These are phyloP conservation scores for Fringilla coelebs DNA, from an alignment of 2,797 vertebrate genomes.

Conservation along the genomic window DNA sequence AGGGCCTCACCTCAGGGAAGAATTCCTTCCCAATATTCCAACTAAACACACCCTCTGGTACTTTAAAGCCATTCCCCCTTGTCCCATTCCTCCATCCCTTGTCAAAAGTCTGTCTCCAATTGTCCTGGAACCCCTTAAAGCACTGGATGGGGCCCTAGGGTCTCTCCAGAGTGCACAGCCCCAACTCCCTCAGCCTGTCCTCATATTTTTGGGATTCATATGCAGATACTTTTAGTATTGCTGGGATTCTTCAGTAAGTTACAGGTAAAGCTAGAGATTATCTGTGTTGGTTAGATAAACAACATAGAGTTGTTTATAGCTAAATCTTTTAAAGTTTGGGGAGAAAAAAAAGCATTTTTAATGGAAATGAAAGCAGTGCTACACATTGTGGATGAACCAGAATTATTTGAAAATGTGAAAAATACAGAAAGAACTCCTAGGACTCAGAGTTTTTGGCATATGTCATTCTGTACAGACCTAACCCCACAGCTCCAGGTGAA, in stretches of 20 bases:
- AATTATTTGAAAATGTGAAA: not conserved
- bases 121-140: not conserved
- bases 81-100: not conserved
- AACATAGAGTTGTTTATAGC: not conserved
- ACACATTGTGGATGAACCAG: not conserved
- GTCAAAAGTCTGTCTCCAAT: not conserved
- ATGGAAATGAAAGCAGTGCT: not conserved
- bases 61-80: not conserved
- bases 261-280: not conserved
- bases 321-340: not conserved
- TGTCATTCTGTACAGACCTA: not conserved
- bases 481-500: not conserved
- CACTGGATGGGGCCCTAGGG: not conserved
- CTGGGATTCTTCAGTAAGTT: not conserved
- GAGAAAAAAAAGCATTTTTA: fast-evolving
- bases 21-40: not conserved
- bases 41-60: not conserved
- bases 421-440: not conserved
- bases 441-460: not conserved
- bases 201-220: not conserved
- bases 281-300: not conserved
- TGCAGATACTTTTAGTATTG: not conserved
- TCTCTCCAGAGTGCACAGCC: not conserved
- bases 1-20: not conserved
- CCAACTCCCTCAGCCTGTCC: not conserved